A percentile compares a stretch with the other conserved stretches of the same genome.
These are phyloP conservation scores for Alouatta palliata DNA, from an alignment of 2,113 vertebrate genomes.

Conservation along the genomic window DNA sequence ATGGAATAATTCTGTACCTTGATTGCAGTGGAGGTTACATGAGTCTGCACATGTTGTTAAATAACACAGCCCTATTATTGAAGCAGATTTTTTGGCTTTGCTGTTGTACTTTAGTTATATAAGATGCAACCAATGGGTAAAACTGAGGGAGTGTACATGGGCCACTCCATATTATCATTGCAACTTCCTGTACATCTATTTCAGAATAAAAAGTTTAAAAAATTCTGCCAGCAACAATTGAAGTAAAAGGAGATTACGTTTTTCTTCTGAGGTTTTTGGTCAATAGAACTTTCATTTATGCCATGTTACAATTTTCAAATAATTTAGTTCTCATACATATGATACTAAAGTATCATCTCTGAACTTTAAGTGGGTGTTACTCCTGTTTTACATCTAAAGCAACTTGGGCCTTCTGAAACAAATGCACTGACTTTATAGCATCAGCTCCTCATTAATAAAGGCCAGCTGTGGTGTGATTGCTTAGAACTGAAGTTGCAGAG, in stretches of 20 bases:
- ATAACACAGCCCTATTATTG: neutral
- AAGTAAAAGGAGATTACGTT: neutral
- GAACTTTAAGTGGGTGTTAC: neutral
- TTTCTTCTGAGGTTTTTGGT: neutral
- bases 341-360: neutral
- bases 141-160: too few species aligned
- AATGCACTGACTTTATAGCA: neutral
- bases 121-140: neutral
- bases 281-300: neutral
- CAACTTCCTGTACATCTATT: neutral
- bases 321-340: neutral
- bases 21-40: neutral
- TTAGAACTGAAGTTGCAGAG: neutral
- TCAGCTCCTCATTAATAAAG: neutral
- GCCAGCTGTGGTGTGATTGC: neutral
- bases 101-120: neutral
- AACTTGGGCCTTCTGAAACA: neutral
- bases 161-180: neutral
- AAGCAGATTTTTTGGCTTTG: neutral
- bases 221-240: neutral
- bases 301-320: neutral
- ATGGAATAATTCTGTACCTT: neutral
- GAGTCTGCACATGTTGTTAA: neutral
- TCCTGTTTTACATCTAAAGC: neutral
- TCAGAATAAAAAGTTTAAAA: neutral